Evolutionary conservation across 2,113 vertebrate species (phyloP).

Genomic region (Seriola dumerili): DNA sequence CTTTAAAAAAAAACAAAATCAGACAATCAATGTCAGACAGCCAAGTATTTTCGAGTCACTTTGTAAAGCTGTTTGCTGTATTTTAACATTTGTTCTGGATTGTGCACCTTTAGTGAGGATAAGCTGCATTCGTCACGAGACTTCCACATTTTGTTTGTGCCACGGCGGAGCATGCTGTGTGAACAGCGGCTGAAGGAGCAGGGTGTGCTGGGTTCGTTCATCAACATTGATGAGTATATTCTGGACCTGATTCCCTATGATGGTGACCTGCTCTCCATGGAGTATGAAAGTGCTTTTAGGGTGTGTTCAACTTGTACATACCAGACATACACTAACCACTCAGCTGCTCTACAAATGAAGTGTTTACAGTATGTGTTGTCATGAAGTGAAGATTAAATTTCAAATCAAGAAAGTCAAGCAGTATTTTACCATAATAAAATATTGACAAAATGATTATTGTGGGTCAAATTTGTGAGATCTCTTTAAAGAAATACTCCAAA

Average conservation of each 20-base stretch:
- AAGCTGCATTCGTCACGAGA: constrained; percentile 89
- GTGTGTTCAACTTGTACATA: constrained; percentile 74
- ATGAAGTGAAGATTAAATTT: background rate
- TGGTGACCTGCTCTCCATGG: constrained; percentile 97
- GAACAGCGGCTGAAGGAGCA: constrained; percentile 96
- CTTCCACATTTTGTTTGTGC: constrained; percentile 97
- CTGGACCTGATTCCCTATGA: constrained; percentile 97
- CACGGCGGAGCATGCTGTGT: constrained; percentile 93
- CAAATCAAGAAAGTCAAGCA: background rate
- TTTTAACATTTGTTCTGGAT: background rate
- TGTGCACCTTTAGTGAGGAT: constrained; percentile 87
- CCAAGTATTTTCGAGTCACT: background rate
- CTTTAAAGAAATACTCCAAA: background rate
- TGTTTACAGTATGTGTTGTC: background rate
- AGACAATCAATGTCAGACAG: background rate
- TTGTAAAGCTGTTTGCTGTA: background rate
- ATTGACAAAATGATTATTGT: background rate
- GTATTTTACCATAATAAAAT: background rate
- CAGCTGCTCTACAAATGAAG: background rate
- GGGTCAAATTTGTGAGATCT: background rate
- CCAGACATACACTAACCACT: background rate
- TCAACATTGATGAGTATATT: constrained; percentile 94
- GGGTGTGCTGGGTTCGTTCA: constrained; percentile 92
- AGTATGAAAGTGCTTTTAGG: constrained; percentile 94
- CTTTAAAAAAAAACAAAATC: background rate